phyloP scores from a whole-genome alignment of 2,888 invertebrate species.

The Eupelmus urozonus region DNA sequence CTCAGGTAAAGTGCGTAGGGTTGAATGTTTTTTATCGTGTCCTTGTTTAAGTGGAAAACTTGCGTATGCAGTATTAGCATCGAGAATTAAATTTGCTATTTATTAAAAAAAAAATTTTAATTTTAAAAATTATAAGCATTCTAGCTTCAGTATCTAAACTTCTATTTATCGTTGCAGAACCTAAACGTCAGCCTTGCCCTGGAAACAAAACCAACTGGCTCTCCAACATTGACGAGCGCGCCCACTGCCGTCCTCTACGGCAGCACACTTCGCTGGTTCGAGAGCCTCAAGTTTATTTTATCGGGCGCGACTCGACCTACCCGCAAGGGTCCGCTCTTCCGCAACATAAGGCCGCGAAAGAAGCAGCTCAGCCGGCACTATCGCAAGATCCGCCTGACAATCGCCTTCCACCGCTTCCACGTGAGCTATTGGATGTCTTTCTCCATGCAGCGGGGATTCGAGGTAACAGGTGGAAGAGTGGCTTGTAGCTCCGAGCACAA shows the following conservation, averaged over 20 bases:
- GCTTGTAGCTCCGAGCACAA: slow-evolving; percentile 90
- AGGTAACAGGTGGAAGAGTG: slow-evolving; percentile 89
- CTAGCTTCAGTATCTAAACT: background rate
- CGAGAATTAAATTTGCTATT: background rate
- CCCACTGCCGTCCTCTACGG: slow-evolving; percentile 92
- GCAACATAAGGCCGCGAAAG: slow-evolving; percentile 89
- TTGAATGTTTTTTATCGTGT: background rate
- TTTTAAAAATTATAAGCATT: background rate
- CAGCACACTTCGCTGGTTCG: slow-evolving; percentile 96
- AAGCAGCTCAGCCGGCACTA: slow-evolving; percentile 96
- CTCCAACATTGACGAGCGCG: slow-evolving; percentile 76
- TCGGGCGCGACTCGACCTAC: slow-evolving; percentile 97
- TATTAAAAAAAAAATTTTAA: background rate
- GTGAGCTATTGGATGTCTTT: slow-evolving; percentile 99
- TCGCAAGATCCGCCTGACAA: slow-evolving; percentile 89
- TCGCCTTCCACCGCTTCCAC: slow-evolving; percentile 92
- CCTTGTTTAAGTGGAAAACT: no score
- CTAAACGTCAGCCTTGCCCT: slow-evolving; percentile 87
- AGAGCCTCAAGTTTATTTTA: slow-evolving; percentile 94
- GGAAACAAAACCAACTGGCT: slow-evolving; percentile 83
- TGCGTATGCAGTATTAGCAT: background rate
- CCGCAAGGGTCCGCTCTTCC: slow-evolving; percentile 92
- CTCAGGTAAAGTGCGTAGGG: slow-evolving; percentile 72
- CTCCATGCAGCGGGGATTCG: slow-evolving; percentile 94
- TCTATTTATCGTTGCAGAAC: slow-evolving; percentile 79